A percentile compares a stretch with the other conserved stretches of the same genome.
Evolutionary conservation across 2,113 vertebrate genomes (phyloP).

Genomic region (Mustelus asterias): DNA sequence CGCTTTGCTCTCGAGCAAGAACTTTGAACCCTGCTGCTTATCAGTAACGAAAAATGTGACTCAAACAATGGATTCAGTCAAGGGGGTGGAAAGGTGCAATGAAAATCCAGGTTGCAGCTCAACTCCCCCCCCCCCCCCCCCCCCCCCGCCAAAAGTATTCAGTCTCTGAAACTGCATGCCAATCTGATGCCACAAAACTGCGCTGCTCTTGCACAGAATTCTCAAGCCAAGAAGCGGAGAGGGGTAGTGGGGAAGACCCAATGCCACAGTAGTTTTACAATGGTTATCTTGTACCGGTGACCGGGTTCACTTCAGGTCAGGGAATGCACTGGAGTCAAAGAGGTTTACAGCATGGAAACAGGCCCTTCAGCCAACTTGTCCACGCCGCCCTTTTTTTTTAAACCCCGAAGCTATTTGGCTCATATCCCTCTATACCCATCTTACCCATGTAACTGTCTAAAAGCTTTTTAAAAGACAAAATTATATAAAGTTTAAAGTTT

Average conservation of each 20-base stretch:
- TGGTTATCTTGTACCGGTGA: not conserved
- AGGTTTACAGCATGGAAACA: not conserved
- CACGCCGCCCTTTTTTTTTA: no score
- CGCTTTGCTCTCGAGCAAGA: not conserved
- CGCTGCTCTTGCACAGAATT: not conserved
- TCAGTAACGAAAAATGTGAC: not conserved
- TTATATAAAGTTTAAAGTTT: no score
- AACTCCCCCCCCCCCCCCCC: not conserved
- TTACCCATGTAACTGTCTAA: no score
- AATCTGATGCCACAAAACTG: not conserved
- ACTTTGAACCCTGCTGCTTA: not conserved
- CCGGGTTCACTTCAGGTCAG: not conserved
- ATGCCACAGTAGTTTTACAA: not conserved
- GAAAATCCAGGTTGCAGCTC: not conserved
- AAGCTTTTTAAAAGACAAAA: no score
- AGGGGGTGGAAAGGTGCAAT: not conserved
- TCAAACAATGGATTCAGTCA: not conserved
- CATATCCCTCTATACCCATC: no score
- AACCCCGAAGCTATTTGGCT: no score
- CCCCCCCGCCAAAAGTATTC: not conserved
- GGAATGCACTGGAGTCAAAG: not conserved
- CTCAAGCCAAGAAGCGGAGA: not conserved
- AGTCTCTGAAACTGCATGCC: not conserved
- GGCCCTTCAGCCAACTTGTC: no score
- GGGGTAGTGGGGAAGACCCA: not conserved